Evolutionary conservation across 2,113 vertebrate genomes (phyloP).

Genomic region (Daubentonia madagascariensis): DNA sequence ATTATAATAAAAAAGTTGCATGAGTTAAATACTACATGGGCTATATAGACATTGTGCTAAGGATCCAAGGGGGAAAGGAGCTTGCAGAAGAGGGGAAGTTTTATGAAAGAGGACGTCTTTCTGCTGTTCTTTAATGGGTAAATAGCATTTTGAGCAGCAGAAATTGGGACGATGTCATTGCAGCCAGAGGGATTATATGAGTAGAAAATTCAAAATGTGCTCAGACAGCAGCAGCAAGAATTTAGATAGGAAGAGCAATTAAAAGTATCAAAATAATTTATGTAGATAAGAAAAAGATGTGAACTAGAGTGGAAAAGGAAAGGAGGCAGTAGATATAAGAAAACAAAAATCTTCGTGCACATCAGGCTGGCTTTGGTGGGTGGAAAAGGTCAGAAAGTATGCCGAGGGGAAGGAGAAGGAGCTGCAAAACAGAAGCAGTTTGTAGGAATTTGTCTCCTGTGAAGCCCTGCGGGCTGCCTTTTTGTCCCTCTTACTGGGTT

Average conservation of each 20-base stretch:
- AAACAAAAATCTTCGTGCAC: not conserved
- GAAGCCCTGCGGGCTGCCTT: not conserved
- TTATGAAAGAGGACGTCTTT: not conserved
- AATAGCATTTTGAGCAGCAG: not conserved
- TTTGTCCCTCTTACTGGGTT: not conserved
- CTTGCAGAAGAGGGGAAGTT: not conserved
- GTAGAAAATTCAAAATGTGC: not conserved
- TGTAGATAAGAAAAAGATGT: not conserved
- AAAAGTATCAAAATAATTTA: not conserved
- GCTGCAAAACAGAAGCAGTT: too few species aligned
- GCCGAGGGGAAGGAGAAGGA: not conserved
- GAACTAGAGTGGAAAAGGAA: not conserved
- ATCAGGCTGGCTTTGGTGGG: too few species aligned
- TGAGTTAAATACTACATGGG: not conserved
- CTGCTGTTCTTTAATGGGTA: not conserved
- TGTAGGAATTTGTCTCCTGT: too few species aligned
- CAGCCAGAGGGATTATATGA: not conserved
- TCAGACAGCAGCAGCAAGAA: not conserved
- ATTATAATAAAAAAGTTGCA: not conserved
- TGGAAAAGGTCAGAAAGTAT: not conserved
- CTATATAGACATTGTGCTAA: not conserved
- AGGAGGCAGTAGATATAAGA: not conserved
- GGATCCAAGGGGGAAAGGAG: not conserved
- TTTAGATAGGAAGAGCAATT: not conserved
- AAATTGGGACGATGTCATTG: not conserved